Evolutionary conservation across 2,797 vertebrate species (phyloP).

Genomic region (Tenualosa ilisha): DNA sequence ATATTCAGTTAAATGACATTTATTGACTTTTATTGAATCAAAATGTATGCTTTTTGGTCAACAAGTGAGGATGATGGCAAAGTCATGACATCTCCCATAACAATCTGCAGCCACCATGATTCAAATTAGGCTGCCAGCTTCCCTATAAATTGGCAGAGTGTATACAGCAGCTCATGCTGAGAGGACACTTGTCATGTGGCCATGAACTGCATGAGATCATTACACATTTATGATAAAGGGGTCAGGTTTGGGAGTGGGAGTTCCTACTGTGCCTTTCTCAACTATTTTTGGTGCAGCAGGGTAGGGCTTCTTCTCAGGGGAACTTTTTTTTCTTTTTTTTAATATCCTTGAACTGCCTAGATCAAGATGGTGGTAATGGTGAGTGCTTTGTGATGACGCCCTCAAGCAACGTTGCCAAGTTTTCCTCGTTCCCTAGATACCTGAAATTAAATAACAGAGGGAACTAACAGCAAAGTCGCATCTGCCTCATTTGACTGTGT

Average conservation of each 20-base stretch:
- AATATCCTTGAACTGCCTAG: background rate
- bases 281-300: conserved; percentile 4
- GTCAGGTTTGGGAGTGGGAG: background rate
- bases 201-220: conserved; percentile 14
- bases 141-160: background rate
- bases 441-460: conserved; percentile 7
- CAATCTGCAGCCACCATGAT: background rate
- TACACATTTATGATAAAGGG: conserved; percentile 1
- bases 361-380: conserved; percentile 3
- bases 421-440: background rate
- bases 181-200: conserved; percentile 1
- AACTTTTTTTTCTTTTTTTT: background rate
- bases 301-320: background rate
- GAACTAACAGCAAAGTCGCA: background rate
- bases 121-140: background rate
- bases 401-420: conserved; percentile 13
- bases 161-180: background rate
- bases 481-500: conserved; percentile 1
- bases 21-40: background rate
- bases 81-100: conserved; percentile 1
- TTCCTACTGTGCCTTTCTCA: background rate
- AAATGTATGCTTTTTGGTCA: background rate
- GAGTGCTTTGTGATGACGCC: conserved; percentile 1
- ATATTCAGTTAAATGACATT: background rate
- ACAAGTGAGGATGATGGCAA: background rate